These are phyloP conservation scores for Scaptomyza caliginosa DNA, from an alignment of 2,888 invertebrate genomes.

Conservation along the genomic window DNA sequence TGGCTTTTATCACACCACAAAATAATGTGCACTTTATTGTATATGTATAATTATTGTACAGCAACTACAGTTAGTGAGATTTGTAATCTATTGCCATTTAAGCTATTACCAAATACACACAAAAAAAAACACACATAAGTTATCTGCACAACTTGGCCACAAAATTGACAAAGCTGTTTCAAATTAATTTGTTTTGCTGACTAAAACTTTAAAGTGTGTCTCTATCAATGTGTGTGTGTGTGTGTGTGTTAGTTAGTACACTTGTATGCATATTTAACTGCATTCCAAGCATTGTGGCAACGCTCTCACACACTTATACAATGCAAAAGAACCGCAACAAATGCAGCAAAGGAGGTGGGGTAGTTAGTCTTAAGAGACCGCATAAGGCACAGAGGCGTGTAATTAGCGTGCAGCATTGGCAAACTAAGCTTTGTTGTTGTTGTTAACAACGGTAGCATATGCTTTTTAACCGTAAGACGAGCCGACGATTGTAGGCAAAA, in stretches of 20 bases:
- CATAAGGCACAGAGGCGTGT: constrained; percentile 77
- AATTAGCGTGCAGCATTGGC: constrained; percentile 78
- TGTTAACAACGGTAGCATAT: constrained; percentile 40
- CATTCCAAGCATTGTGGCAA: constrained; percentile 64
- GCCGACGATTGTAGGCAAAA: constrained; percentile 40
- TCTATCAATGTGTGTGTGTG: background rate
- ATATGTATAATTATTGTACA: background rate
- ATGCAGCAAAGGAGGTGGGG: background rate
- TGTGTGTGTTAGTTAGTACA: constrained; percentile 11
- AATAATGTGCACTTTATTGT: background rate
- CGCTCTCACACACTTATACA: constrained; percentile 6
- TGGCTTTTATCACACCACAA: background rate
- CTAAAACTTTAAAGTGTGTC: background rate
- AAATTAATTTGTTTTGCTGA: constrained; percentile 10
- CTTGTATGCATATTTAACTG: constrained; percentile 64
- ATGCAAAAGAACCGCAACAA: constrained; percentile 67
- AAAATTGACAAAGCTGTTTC: constrained; percentile 23
- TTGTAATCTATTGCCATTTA: constrained; percentile 5
- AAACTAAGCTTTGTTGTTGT: constrained; percentile 41
- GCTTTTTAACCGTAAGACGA: constrained; percentile 63
- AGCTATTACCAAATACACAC: background rate
- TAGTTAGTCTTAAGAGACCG: constrained; percentile 49
- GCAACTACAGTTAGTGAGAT: constrained; percentile 38
- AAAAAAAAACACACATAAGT: background rate
- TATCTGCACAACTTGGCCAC: background rate